These are phyloP conservation scores for Albula goreensis DNA, from an alignment of 2,113 vertebrate species.

Conservation along the genomic window DNA sequence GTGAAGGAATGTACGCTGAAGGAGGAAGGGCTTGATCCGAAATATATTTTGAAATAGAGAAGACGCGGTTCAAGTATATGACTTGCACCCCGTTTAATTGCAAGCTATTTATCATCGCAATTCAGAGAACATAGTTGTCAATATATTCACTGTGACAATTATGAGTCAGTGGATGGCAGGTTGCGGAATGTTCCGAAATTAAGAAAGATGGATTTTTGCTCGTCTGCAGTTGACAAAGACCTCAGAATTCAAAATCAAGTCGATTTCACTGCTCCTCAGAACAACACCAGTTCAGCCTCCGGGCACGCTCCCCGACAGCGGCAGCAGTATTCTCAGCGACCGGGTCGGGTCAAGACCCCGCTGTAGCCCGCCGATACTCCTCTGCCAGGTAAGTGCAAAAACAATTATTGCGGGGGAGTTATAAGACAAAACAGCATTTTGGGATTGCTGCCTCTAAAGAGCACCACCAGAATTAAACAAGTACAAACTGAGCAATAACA, in stretches of 20 bases:
- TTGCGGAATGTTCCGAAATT: slow-evolving; percentile 60
- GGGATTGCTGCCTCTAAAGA: neutral
- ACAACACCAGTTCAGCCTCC: slow-evolving; percentile 32
- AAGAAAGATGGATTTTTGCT: slow-evolving; percentile 65
- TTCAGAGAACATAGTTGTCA: neutral
- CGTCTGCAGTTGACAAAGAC: slow-evolving; percentile 40
- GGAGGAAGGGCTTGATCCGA: neutral
- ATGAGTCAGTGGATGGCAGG: slow-evolving; percentile 32
- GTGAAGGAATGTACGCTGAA: neutral
- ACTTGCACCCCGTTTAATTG: neutral
- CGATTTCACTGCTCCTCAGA: slow-evolving; percentile 34
- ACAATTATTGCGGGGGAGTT: neutral
- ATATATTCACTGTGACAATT: neutral
- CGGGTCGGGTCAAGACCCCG: slow-evolving; percentile 46
- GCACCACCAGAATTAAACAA: neutral
- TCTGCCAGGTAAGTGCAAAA: slow-evolving; percentile 53
- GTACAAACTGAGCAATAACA: neutral
- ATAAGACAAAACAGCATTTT: neutral
- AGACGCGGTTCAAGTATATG: neutral
- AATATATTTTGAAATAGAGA: neutral
- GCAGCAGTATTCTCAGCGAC: slow-evolving; percentile 32
- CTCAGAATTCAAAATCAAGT: slow-evolving; percentile 34
- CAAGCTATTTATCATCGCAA: neutral
- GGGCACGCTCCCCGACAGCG: slow-evolving; percentile 41
- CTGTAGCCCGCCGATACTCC: slow-evolving; percentile 39